Evolutionary conservation across 2,888 invertebrate species (phyloP), one percentile per base, ranked within the genome.

Genomic region (Epinotia nisella): DNA sequence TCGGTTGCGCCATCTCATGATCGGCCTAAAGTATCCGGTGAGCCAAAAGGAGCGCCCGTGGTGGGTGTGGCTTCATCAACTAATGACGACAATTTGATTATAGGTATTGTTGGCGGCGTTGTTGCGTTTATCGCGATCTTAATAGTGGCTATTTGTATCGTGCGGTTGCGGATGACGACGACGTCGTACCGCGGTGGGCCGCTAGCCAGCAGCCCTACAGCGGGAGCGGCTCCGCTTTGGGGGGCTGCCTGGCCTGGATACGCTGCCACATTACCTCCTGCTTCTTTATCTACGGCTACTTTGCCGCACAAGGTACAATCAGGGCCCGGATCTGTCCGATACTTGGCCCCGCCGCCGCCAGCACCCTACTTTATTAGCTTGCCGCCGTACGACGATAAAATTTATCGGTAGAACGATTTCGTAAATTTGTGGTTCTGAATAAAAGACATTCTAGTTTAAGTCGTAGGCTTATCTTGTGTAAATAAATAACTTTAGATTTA

Each of bases 91-190:
- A 98, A 98, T 4, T 93, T 98, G n/a, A 98, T 98, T 67, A 98
- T 98, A 74, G 98, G 98, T n/a, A 98, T 98, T 78, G 98, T 98
- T 0, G 98, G 98, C 0, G 98, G 98, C 1, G 98, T 98, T 0
- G 98, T 98, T 0, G 97, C 97, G 1, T 97, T 98, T 84, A 98
- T 98, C 77, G 97, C 97, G 13, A 96, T 98, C 76, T 94, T 98
- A 69, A 97, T 98, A 49, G 96, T 98, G 39, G 96, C 96, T n/a
- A 98, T 98, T 78, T 98, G 98, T 83, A 97, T 98, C 55, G 96
- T 98, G 45, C 94, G 98, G 17, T 87, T 97, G 82, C 93, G 96
- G 75, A 95, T 96, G 95, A 95, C 95, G 53, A 95, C 94, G 11
- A 94, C 94, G 0, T 96, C 96, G 59, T 96, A 96, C 77, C 94